These are phyloP conservation scores for Apogon talboti DNA, from an alignment of 2,797 vertebrate genomes.

Conservation along the genomic window DNA sequence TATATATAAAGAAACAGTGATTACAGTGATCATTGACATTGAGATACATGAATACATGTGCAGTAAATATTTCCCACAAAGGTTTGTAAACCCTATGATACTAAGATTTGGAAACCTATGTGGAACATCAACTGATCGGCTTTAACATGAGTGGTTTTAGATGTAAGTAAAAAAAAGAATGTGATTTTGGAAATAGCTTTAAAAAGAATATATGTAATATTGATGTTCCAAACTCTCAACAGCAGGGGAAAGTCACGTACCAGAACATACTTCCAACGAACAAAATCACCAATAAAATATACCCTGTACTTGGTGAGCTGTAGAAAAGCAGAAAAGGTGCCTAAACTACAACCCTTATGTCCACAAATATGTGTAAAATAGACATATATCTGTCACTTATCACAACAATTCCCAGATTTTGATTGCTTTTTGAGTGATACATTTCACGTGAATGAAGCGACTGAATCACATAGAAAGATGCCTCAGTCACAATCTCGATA, in stretches of 20 bases:
- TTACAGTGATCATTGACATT: too few relatives aligned
- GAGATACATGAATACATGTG: too few relatives aligned
- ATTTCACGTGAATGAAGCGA: constrained; percentile 29
- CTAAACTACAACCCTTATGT: not conserved
- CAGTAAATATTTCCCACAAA: not conserved
- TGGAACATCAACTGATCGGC: constrained; percentile 4
- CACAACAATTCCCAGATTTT: constrained; percentile 32
- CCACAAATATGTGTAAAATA: constrained; percentile 26
- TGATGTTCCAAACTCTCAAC: too few relatives aligned
- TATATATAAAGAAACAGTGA: too few relatives aligned
- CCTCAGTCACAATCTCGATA: constrained; percentile 34
- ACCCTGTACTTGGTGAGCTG: not conserved
- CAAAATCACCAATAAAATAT: too few relatives aligned
- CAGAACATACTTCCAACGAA: too few relatives aligned
- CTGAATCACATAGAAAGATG: constrained; percentile 41
- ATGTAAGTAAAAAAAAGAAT: not conserved
- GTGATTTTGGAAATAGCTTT: too few relatives aligned
- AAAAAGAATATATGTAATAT: too few relatives aligned
- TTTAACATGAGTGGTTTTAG: not conserved
- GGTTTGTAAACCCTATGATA: not conserved
- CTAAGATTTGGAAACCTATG: not conserved
- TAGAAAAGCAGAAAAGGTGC: constrained; percentile 19
- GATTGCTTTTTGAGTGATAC: constrained; percentile 53
- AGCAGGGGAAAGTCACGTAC: too few relatives aligned
- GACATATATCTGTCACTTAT: constrained; percentile 25